phyloP scores from a whole-genome alignment of 92 coral and sea anemone species.

The Actinernus sp. region DNA sequence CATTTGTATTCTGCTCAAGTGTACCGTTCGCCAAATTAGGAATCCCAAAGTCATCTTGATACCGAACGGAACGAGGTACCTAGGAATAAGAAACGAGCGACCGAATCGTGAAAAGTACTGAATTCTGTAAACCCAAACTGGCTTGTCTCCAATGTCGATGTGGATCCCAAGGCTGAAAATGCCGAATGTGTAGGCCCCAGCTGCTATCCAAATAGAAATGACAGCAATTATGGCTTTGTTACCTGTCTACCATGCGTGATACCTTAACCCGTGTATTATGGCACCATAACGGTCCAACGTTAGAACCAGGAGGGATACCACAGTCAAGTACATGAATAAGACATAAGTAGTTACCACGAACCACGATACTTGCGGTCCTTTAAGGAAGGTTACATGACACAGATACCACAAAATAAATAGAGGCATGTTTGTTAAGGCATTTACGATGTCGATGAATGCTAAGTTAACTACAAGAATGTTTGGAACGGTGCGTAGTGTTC shows the following conservation, averaged over 20 bases:
- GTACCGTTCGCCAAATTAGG: constrained; percentile 69
- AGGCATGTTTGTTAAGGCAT: constrained; percentile 80
- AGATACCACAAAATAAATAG: constrained; percentile 79
- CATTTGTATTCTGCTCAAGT: constrained; percentile 31
- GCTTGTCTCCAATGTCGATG: constrained; percentile 69
- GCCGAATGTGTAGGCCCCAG: constrained; percentile 63
- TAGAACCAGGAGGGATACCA: constrained; percentile 66
- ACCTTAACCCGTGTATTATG: constrained; percentile 74
- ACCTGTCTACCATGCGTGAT: constrained; percentile 80
- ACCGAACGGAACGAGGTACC: constrained; percentile 71
- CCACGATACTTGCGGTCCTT: constrained; percentile 70
- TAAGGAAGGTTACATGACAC: constrained; percentile 60
- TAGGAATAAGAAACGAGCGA: constrained; percentile 72
- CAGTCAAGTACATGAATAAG: constrained; percentile 67
- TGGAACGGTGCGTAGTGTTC: constrained; percentile 82
- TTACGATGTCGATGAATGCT: constrained; percentile 74
- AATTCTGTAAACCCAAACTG: constrained; percentile 71
- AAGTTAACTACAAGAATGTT: constrained; percentile 80
- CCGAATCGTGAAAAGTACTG: constrained; percentile 76
- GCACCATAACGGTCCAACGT: constrained; percentile 92
- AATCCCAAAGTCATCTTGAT: constrained; percentile 53
- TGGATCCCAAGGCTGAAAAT: constrained; percentile 63
- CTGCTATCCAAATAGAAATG: constrained; percentile 55
- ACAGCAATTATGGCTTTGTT: constrained; percentile 72
- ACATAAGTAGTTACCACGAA: constrained; percentile 66